phyloP scores from a whole-genome alignment of 2,888 invertebrate species.

The Hypomecis atomaria region DNA sequence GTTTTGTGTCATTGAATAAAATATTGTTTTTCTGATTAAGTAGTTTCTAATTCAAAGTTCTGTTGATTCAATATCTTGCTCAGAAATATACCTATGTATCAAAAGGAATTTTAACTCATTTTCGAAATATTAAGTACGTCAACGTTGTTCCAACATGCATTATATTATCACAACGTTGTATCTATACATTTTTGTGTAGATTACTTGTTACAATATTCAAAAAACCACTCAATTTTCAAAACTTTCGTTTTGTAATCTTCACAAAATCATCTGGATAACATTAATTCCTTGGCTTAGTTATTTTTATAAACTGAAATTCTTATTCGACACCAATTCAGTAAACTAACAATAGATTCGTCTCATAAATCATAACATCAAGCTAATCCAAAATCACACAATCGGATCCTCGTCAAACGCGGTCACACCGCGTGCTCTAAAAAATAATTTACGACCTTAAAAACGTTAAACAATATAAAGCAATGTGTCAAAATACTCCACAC shows the following conservation, averaged over 20 bases:
- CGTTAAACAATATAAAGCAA: conserved; percentile 73
- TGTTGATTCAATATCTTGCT: not conserved
- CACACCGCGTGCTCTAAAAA: conserved; percentile 54
- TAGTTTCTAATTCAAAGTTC: not conserved
- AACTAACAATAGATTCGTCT: conserved; percentile 49
- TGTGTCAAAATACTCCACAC: conserved; percentile 81
- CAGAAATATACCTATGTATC: not conserved
- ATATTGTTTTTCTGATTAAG: conserved; percentile 3
- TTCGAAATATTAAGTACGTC: no score
- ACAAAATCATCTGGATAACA: no score
- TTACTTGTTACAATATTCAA: no score
- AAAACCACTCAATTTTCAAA: no score
- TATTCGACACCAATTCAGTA: conserved; percentile 15
- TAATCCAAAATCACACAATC: conserved; percentile 65
- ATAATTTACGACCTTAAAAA: conserved; percentile 73
- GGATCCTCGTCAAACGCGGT: conserved; percentile 71
- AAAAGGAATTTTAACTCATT: no score
- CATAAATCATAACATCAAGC: conserved; percentile 74
- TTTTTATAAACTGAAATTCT: conserved; percentile 34
- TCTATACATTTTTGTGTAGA: no score
- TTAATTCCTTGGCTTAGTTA: not conserved
- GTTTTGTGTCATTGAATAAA: conserved; percentile 9
- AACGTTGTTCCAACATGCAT: no score
- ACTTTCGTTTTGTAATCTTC: no score
- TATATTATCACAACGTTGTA: no score